These are phyloP conservation scores for Nomada goodeniana DNA, from an alignment of 2,888 invertebrate genomes.

Conservation along the genomic window DNA sequence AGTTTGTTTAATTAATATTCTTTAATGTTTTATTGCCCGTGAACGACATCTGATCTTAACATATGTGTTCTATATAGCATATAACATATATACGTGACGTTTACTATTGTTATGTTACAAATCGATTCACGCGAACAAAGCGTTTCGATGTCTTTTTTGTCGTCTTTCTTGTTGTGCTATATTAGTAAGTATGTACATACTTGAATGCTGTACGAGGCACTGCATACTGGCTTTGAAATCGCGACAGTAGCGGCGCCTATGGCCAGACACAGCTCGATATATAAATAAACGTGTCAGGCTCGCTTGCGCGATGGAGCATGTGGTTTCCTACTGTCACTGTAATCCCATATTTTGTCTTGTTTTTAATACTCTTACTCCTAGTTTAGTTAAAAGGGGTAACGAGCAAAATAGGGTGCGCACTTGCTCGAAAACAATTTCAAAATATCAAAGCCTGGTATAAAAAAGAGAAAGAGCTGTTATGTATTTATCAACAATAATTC, in stretches of 20 bases:
- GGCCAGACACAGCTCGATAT: slow-evolving; percentile 55
- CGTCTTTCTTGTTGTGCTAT: slow-evolving; percentile 20
- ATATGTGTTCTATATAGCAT: background rate
- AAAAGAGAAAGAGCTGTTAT: slow-evolving; percentile 18
- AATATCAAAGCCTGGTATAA: slow-evolving; percentile 3
- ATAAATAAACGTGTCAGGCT: slow-evolving; percentile 56
- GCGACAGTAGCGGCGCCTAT: slow-evolving; percentile 57
- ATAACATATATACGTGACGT: background rate
- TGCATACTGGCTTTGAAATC: slow-evolving; percentile 59
- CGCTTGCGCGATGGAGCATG: slow-evolving; percentile 43
- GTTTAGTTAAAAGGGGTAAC: background rate
- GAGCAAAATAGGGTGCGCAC: background rate
- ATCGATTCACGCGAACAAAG: slow-evolving; percentile 14
- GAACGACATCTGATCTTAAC: slow-evolving; percentile 2
- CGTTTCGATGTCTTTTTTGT: slow-evolving; percentile 4
- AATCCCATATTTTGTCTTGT: slow-evolving; percentile 25
- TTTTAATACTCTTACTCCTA: slow-evolving; percentile 11
- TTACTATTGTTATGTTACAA: background rate
- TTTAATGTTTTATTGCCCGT: background rate
- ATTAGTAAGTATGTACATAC: slow-evolving; percentile 9
- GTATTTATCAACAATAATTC: slow-evolving; percentile 23
- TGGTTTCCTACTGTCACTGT: slow-evolving; percentile 32
- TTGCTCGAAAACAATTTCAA: slow-evolving; percentile 2
- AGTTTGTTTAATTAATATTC: slow-evolving; percentile 10
- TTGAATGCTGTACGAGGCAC: slow-evolving; percentile 41